These are phyloP conservation scores for Aleadryas rufinucha DNA, from an alignment of 2,113 vertebrate species.

Conservation along the genomic window DNA sequence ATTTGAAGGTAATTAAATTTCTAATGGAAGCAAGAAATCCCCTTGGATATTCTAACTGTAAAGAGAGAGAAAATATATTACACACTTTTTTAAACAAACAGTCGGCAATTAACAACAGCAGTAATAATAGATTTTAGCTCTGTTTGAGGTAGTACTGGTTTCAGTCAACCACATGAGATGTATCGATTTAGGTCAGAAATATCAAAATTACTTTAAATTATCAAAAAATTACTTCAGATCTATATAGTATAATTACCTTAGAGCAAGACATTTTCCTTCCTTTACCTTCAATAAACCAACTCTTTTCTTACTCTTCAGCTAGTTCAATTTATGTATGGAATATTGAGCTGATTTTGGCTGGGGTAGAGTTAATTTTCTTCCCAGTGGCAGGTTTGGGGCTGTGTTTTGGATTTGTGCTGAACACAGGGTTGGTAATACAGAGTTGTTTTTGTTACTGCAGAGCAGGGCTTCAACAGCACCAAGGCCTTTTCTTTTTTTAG, in stretches of 20 bases:
- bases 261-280: not conserved
- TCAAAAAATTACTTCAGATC: not conserved
- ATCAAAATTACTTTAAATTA: not conserved
- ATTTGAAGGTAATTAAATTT: not conserved
- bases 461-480: not conserved
- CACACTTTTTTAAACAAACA: not conserved
- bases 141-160: not conserved
- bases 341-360: not conserved
- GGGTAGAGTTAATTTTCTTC: not conserved
- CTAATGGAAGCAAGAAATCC: not conserved
- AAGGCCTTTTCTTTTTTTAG: not conserved
- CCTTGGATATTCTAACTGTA: not conserved
- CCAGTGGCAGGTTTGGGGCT: not conserved
- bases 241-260: not conserved
- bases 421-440: rapidly evolving
- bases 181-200: not conserved
- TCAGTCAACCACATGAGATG: not conserved
- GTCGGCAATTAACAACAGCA: not conserved
- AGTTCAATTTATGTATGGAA: not conserved
- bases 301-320: not conserved
- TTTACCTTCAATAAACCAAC: not conserved
- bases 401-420: not conserved
- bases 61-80: not conserved
- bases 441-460: not conserved
- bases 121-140: not conserved